Conservation (phyloP, 1,140 invertebrate species). For the Plectus sambesii region DNA sequence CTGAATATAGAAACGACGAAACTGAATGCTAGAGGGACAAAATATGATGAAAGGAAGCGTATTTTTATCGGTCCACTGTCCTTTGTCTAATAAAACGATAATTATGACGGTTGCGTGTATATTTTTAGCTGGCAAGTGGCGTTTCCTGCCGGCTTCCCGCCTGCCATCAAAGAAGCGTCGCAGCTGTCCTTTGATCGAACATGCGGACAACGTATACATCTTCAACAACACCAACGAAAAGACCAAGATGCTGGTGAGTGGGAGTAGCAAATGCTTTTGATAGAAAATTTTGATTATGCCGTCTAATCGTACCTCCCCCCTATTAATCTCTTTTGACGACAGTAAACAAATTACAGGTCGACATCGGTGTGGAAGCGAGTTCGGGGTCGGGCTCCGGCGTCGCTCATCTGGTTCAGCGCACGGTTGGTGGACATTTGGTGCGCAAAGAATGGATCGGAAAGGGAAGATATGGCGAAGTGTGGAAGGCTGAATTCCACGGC, state of each 20-base stretch:
- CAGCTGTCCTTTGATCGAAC: background rate
- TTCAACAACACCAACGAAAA: background rate
- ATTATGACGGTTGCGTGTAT: too few species aligned
- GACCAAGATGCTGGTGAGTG: background rate
- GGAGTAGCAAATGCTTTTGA: background rate
- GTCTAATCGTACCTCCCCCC: background rate
- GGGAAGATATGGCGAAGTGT: constrained; percentile 81
- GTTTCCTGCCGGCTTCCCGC: too few species aligned
- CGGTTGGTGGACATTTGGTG: constrained; percentile 80
- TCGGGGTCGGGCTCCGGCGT: constrained; percentile 30
- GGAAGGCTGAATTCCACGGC: constrained; percentile 62
- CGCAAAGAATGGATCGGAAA: constrained; percentile 73
- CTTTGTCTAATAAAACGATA: too few species aligned
- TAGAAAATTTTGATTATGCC: too few species aligned
- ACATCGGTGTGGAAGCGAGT: too few species aligned
- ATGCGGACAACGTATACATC: background rate
- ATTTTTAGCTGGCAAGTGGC: too few species aligned
- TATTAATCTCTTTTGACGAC: constrained; percentile 8
- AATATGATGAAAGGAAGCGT: too few species aligned
- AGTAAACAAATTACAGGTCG: too few species aligned
- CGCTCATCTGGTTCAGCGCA: constrained; percentile 61
- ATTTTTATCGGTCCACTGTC: too few species aligned
- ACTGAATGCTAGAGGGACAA: too few species aligned
- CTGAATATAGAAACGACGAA: too few species aligned
- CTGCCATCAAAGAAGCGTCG: too few species aligned